Conservation (phyloP, 2,113 vertebrate species). For the Equus przewalskii region DNA sequence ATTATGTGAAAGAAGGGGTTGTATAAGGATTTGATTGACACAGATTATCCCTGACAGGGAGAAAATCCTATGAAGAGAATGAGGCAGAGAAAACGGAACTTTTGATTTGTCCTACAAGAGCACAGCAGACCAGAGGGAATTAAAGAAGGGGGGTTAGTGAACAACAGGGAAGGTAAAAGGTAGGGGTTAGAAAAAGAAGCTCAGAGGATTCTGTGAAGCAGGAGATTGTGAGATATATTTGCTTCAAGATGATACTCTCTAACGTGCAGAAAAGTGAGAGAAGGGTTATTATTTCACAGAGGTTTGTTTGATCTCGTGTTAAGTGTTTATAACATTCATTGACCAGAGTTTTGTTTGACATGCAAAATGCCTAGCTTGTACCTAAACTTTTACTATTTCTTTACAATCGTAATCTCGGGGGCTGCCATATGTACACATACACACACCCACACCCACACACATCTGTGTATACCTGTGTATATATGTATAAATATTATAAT, state of each 20-base stretch:
- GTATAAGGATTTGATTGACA: slow-evolving; percentile 11
- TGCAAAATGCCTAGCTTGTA: neutral
- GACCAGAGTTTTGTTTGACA: neutral
- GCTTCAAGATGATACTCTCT: neutral
- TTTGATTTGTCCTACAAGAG: slow-evolving; percentile 5
- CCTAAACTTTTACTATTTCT: neutral
- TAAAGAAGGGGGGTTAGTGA: neutral
- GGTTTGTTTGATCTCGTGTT: neutral
- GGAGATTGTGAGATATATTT: neutral
- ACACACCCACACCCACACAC: neutral
- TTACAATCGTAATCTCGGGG: neutral
- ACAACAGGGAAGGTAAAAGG: neutral
- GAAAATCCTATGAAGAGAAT: neutral
- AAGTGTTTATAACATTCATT: neutral
- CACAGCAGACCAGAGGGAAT: neutral
- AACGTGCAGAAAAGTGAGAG: neutral
- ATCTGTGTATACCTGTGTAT: neutral
- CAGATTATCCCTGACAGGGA: neutral
- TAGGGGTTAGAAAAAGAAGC: neutral
- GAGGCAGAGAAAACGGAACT: slow-evolving; percentile 32
- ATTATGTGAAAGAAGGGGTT: neutral
- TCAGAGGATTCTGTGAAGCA: neutral
- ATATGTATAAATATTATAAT: neutral
- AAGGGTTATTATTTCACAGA: neutral
- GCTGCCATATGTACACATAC: neutral